phyloP scores from a whole-genome alignment of 2,113 vertebrate genomes.

The Prochilodus magdalenae region DNA sequence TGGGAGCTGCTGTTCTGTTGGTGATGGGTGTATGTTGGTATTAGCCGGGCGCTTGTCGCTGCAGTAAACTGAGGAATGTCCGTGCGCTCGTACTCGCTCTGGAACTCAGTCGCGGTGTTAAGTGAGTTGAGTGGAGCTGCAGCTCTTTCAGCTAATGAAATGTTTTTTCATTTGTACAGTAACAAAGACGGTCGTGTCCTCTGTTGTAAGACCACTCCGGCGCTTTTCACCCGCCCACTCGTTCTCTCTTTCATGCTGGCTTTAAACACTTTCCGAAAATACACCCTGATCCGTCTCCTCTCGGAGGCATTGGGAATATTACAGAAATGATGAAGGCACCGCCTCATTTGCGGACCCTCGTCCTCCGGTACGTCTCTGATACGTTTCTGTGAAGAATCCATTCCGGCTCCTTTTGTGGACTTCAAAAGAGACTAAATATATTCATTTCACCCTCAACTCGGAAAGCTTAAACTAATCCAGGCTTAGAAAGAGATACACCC shows the following conservation, averaged over 20 bases:
- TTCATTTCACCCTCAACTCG: slow-evolving; percentile 40
- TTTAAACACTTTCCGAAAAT: slow-evolving; percentile 25
- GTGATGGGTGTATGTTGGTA: too few relatives aligned
- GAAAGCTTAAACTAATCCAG: slow-evolving; percentile 41
- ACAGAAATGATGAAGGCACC: slow-evolving; percentile 27
- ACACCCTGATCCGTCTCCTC: slow-evolving; percentile 4
- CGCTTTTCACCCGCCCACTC: background rate
- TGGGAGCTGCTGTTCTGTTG: too few relatives aligned
- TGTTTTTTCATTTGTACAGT: slow-evolving; percentile 1
- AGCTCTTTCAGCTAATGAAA: background rate
- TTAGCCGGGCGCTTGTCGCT: too few relatives aligned
- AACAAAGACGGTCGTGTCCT: slow-evolving; percentile 19
- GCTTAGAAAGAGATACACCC: slow-evolving; percentile 23
- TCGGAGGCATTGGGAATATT: slow-evolving; percentile 5
- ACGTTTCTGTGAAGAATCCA: slow-evolving; percentile 32
- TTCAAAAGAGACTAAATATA: slow-evolving; percentile 50
- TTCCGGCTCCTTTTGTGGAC: slow-evolving; percentile 32
- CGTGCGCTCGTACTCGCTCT: too few relatives aligned
- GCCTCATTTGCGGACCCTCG: background rate
- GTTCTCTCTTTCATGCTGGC: background rate
- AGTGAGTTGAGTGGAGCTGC: background rate
- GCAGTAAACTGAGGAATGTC: too few relatives aligned
- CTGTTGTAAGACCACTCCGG: slow-evolving; percentile 11
- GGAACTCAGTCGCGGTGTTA: background rate
- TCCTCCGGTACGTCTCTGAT: slow-evolving; percentile 32